Base-by-base conservation (phyloP, 2,888 invertebrate species). In the Papilio gigon region DNA sequence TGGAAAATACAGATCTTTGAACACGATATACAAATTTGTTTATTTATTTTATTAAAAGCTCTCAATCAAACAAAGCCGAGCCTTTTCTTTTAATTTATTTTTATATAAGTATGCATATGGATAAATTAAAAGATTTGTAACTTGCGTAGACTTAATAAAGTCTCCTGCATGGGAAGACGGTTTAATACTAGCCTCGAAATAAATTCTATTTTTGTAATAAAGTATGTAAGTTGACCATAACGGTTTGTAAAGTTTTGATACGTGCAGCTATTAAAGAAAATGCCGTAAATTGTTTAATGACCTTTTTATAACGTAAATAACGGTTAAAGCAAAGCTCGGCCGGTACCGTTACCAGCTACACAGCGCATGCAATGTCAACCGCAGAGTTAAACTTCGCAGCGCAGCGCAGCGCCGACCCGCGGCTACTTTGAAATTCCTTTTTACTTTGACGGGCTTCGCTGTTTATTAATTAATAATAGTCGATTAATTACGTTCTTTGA, bases 401-500 rank as follows among this genome's bases (percentile, higher is more conserved):
- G 77, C 47, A 25, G 47, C 47, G 30, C 53, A 30, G 53, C 53
- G 77, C 65, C 47, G 75, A 77, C 74, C 71, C 70, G 66, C 70
- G 71, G 67, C 69, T 68, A 74, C 73, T 74, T 74, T 71, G 72
- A 73, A 75, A 75, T 75, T 65, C 70, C 74, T 76, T 77, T 74
- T 70, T 66, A 72, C 72, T 67, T 67, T 70, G 66, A 53, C 72
- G 64, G 53, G 65, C 63, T 37, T 65, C 66, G 65, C 44, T 69
- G 64, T 62, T 68, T 58, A 68, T 66, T 84, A 83, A 84, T 84
- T 82, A 81, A 85, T 82, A 84, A 78, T 74, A 68, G 71, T 73
- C 82, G 79, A 88, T 88, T 87, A 86, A 87, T 86, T 84, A 85
- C 79, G 74, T 75, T 81, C 86, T 85, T 83, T 85, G 85, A 85